Evolutionary conservation across 2,113 vertebrate genomes (phyloP).

Genomic region (Gymnorhina tibicen): DNA sequence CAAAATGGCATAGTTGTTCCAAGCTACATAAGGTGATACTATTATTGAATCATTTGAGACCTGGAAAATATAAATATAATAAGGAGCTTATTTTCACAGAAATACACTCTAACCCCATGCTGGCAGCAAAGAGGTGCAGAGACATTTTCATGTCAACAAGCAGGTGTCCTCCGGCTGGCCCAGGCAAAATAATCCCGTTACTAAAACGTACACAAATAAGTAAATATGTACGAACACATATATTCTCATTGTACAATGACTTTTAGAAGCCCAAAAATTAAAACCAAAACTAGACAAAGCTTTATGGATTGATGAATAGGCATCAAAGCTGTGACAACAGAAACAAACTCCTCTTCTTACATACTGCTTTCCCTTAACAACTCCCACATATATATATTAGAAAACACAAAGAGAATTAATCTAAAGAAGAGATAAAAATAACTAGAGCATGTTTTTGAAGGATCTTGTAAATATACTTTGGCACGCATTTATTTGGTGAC

Average conservation of each 20-base stretch:
- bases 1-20: not conserved
- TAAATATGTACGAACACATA: not conserved
- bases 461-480: slow-evolving; percentile 4
- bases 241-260: not conserved
- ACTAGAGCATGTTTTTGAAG: slow-evolving; percentile 19
- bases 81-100: slow-evolving; percentile 43
- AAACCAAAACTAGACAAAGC: not conserved
- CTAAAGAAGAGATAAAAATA: not conserved
- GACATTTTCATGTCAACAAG: not conserved
- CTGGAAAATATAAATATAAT: slow-evolving; percentile 3
- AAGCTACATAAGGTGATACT: slow-evolving; percentile 8
- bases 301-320: not conserved
- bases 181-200: not conserved
- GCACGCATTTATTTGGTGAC: slow-evolving; percentile 7
- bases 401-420: not conserved
- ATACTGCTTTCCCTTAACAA: not conserved
- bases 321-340: not conserved
- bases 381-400: not conserved
- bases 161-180: not conserved
- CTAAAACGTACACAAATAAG: not conserved
- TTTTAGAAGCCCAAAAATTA: not conserved
- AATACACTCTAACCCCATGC: not conserved
- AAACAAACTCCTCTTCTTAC: not conserved
- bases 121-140: slow-evolving; percentile 6
- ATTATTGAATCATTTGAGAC: slow-evolving; percentile 43